These are phyloP conservation scores for Athalia circularis DNA, from an alignment of 2,888 invertebrate species.

Conservation along the genomic window DNA sequence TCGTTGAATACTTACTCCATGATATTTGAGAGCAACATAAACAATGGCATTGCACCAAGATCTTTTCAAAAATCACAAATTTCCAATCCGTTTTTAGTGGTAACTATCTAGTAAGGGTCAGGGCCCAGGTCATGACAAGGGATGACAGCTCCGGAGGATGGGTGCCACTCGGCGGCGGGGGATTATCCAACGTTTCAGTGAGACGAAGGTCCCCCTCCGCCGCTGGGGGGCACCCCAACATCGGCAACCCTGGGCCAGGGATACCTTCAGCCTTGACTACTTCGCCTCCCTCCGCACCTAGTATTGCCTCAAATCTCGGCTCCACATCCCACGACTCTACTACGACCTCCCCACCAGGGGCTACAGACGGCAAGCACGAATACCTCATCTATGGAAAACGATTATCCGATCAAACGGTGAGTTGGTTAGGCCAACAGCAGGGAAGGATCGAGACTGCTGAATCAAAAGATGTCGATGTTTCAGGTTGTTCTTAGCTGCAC, in stretches of 20 bases:
- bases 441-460: too few relatives aligned
- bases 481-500: slow-evolving; percentile 96
- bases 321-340: slow-evolving; percentile 66
- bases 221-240: slow-evolving; percentile 54
- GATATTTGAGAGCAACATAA: too few relatives aligned
- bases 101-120: slow-evolving; percentile 95
- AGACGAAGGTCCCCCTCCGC: slow-evolving; percentile 82
- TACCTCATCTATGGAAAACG: slow-evolving; percentile 95
- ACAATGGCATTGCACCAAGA: too few relatives aligned
- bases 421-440: slow-evolving; percentile 61
- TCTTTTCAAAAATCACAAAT: too few relatives aligned
- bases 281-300: slow-evolving; percentile 59
- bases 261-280: slow-evolving; percentile 59
- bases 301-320: slow-evolving; percentile 56
- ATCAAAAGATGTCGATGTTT: slow-evolving; percentile 50
- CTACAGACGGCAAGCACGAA: slow-evolving; percentile 84
- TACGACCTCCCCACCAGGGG: slow-evolving; percentile 72
- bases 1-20: too few relatives aligned
- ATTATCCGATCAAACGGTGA: slow-evolving; percentile 93
- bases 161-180: slow-evolving; percentile 95
- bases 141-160: slow-evolving; percentile 98
- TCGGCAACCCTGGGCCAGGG: slow-evolving; percentile 46
- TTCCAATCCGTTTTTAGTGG: slow-evolving; percentile 79
- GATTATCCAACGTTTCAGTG: slow-evolving; percentile 94
- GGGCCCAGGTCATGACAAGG: slow-evolving; percentile 99